A percentile compares a stretch with the other conserved stretches of the same genome.
phyloP scores from a whole-genome alignment of 2,797 vertebrate genomes.

The Gallirallus australis region DNA sequence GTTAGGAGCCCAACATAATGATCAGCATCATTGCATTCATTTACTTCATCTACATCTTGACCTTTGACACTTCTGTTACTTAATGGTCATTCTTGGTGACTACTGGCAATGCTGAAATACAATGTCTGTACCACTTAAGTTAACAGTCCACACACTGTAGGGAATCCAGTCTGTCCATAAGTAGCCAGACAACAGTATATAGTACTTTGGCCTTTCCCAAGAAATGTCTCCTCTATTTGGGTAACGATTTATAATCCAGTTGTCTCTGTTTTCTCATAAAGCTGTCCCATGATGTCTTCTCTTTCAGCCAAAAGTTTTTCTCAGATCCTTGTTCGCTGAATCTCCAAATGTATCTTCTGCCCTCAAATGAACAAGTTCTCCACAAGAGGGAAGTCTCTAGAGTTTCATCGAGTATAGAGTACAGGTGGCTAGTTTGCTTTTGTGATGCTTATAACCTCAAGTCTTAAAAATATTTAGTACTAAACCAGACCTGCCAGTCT shows the following conservation, averaged over 20 bases:
- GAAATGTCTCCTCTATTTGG: background rate
- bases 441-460: background rate
- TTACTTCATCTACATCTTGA: background rate
- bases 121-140: background rate
- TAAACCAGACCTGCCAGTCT: background rate
- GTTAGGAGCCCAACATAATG: background rate
- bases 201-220: background rate
- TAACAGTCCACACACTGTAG: background rate
- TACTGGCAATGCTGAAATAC: background rate
- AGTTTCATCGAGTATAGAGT: background rate
- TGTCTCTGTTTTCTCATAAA: background rate
- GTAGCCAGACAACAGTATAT: background rate
- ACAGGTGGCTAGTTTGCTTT: background rate
- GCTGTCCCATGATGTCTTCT: background rate
- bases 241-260: background rate
- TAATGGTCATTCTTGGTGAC: background rate
- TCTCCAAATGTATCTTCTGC: background rate
- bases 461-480: background rate
- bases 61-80: background rate
- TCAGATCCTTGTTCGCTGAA: background rate
- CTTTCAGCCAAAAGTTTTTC: background rate
- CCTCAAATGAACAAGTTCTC: background rate
- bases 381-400: background rate
- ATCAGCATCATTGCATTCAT: background rate
- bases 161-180: background rate